Conservation (phyloP, 2,797 vertebrate genomes). For the Diplodus puntazzo region DNA sequence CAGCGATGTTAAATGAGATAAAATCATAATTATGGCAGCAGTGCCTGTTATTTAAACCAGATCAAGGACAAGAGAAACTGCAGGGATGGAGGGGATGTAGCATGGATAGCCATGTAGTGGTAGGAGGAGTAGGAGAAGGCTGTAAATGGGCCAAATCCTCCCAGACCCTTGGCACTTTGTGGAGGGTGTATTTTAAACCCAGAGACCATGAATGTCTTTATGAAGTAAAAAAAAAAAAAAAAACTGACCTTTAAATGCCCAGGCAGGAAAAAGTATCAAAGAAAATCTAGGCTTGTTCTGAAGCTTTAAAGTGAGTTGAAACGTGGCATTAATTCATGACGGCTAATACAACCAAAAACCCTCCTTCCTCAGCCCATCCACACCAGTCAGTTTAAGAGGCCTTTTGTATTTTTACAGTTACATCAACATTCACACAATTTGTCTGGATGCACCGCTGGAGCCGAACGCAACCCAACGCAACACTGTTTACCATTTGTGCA, state of each 20-base stretch:
- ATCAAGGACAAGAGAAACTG: slow-evolving; percentile 78
- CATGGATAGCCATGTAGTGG: slow-evolving; percentile 41
- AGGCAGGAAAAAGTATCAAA: slow-evolving; percentile 7
- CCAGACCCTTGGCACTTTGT: slow-evolving; percentile 50
- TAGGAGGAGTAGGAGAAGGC: slow-evolving; percentile 26
- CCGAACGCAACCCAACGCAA: slow-evolving; percentile 69
- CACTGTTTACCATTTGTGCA: slow-evolving; percentile 72
- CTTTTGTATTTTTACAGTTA: slow-evolving; percentile 47
- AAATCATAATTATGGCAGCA: slow-evolving; percentile 78
- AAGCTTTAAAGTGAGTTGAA: background rate
- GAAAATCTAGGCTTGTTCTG: background rate
- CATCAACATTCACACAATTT: slow-evolving; percentile 54
- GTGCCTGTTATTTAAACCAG: slow-evolving; percentile 76
- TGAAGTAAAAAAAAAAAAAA: slow-evolving; percentile 22
- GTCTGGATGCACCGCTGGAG: slow-evolving; percentile 43
- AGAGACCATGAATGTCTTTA: slow-evolving; percentile 41
- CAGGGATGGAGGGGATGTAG: slow-evolving; percentile 48
- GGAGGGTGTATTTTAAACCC: slow-evolving; percentile 60
- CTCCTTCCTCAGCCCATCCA: background rate
- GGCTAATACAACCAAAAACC: background rate
- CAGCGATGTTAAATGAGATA: slow-evolving; percentile 75
- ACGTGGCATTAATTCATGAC: background rate
- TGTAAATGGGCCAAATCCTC: slow-evolving; percentile 73
- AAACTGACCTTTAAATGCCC: slow-evolving; percentile 14
- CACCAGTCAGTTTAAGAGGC: background rate